Evolutionary conservation across 1,140 invertebrate genomes (phyloP).

Genomic region (Pogonus chalceus): DNA sequence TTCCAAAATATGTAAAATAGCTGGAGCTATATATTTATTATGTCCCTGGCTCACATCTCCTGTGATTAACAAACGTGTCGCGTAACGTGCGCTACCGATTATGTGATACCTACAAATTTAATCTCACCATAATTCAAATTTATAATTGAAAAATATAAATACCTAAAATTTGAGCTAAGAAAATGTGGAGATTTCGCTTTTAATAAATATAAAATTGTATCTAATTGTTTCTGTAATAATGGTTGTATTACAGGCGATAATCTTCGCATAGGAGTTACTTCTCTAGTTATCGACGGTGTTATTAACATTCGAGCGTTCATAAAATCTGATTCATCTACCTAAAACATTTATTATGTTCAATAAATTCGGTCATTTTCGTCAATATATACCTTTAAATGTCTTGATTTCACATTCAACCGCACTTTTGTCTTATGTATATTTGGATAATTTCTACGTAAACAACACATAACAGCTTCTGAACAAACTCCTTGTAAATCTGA

Average conservation of each 20-base stretch:
- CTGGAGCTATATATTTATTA: slow-evolving; percentile 55
- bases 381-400: slow-evolving; percentile 54
- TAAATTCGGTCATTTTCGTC: slow-evolving; percentile 7
- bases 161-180: slow-evolving; percentile 23
- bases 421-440: slow-evolving; percentile 75
- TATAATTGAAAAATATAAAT: slow-evolving; percentile 4
- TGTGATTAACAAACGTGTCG: slow-evolving; percentile 51
- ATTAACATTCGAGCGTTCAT: slow-evolving; percentile 50
- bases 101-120: slow-evolving; percentile 13
- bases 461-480: slow-evolving; percentile 74
- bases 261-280: slow-evolving; percentile 21
- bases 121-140: not conserved
- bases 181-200: slow-evolving; percentile 28
- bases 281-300: slow-evolving; percentile 44
- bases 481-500: slow-evolving; percentile 80
- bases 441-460: slow-evolving; percentile 71
- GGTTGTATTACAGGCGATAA: slow-evolving; percentile 24
- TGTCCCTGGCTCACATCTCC: slow-evolving; percentile 43
- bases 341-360: slow-evolving; percentile 7
- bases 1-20: slow-evolving; percentile 69
- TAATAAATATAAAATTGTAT: slow-evolving; percentile 23
- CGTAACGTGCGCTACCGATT: slow-evolving; percentile 35
- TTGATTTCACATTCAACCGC: slow-evolving; percentile 53
- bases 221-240: slow-evolving; percentile 24
- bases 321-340: slow-evolving; percentile 54